Base-by-base conservation (phyloP, 2,888 invertebrate species). In the Tineola bisselliella region DNA sequence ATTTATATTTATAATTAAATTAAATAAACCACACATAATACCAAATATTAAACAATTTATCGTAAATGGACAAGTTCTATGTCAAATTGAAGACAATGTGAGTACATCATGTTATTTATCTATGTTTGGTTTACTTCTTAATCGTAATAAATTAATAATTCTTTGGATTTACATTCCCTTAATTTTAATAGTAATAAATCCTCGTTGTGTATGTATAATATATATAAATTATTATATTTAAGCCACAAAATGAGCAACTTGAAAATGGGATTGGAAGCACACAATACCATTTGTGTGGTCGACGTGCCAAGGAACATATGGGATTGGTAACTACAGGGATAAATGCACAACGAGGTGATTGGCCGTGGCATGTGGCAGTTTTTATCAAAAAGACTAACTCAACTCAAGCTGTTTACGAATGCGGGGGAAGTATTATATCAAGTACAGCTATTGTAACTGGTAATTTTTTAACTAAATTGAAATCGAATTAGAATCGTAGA, bases 331-430 rank as follows among this genome's bases (percentile, higher is more conserved):
- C 79, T 3, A 68, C 81, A 10, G 70, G 76, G 44, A 77, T 81
- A 0, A 75, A 79, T 31, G 74, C 84, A 0, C 67, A 68, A 19
- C 70, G 78, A 5, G 86, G 84, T 0, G 86, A 86, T 64, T 86
- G 84, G 84, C 86, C 86, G 0, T 86, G 86, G 86, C 86, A 86
- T 64, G 82, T 81, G 0, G 86, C 86, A 15, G 66, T 86, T 1
- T 64, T 81, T 17, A 64, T 79, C 19, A 73, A 62, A 33, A 64
- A 73, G 19, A 63, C 61, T 1, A 64, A 62, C 1, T 65, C 65
- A 0, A 68, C 68, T 12, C 60, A 62, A 0, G 63, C 67, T 0
- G 68, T 61, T 0, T 86, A 86, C 65, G 70, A 78, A 43, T 86
- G 86, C 59, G 86, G 86, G 1, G 86, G 86, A 0, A 84, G 71